Conservation (phyloP, 2,113 vertebrate species). For the Eupsittula cactorum region DNA sequence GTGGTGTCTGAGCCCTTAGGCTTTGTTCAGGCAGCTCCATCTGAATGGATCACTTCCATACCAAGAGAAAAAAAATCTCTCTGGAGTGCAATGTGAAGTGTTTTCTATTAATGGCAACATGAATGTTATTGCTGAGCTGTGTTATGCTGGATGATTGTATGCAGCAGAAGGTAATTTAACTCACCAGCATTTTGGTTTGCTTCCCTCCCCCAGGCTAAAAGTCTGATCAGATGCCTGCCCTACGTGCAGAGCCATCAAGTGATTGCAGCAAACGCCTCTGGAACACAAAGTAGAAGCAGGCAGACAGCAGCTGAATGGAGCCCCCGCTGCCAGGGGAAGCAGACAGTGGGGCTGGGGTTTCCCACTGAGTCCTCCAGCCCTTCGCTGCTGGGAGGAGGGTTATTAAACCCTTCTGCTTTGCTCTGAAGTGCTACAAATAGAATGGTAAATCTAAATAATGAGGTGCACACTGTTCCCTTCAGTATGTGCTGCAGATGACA, state of each 20-base stretch:
- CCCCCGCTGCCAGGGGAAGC: rapidly evolving
- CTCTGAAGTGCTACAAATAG: not conserved
- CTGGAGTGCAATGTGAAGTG: not conserved
- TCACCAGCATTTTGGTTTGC: slow-evolving; percentile 36
- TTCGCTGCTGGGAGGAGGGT: not conserved
- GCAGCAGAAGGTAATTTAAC: slow-evolving; percentile 45
- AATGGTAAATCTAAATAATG: not conserved
- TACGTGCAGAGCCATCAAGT: not conserved
- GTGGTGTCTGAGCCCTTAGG: slow-evolving; percentile 45
- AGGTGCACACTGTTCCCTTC: not conserved
- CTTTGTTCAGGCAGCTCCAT: slow-evolving; percentile 59
- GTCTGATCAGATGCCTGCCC: slow-evolving; percentile 5
- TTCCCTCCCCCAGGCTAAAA: slow-evolving; percentile 47
- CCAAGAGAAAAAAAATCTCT: not conserved
- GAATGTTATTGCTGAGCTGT: not conserved
- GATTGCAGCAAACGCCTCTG: not conserved
- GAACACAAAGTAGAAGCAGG: not conserved
- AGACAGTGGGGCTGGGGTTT: not conserved
- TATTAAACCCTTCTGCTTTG: not conserved
- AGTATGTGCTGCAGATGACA: not conserved
- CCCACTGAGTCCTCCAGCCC: not conserved
- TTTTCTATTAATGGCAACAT: slow-evolving; percentile 40
- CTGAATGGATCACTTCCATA: slow-evolving; percentile 39
- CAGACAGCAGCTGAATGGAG: not conserved
- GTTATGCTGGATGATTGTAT: not conserved